Conservation (phyloP, 2,113 vertebrate species). For the Chauna torquata region DNA sequence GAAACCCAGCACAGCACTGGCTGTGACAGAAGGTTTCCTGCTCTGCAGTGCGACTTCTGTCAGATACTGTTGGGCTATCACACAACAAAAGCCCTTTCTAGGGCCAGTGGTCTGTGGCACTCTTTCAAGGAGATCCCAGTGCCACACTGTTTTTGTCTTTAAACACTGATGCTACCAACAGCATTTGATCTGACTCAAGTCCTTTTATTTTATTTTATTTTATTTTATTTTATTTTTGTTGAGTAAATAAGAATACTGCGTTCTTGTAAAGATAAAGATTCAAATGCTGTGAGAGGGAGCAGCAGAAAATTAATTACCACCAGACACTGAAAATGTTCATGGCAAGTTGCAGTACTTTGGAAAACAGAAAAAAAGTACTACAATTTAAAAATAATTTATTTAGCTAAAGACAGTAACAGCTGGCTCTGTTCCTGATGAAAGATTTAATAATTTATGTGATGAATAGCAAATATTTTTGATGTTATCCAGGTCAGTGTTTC, state of each 20-base stretch:
- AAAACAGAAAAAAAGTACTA: not conserved
- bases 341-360: not conserved
- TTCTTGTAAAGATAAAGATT: not conserved
- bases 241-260: not conserved
- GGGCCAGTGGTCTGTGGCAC: not conserved
- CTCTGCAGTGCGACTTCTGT: not conserved
- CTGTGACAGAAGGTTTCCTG: not conserved
- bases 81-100: not conserved
- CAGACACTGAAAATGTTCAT: not conserved
- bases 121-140: not conserved
- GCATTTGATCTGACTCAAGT: not conserved
- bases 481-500: conserved; percentile 24
- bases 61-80: not conserved
- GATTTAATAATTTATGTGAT: conserved; percentile 7
- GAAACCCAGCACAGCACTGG: not conserved
- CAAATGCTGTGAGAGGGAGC: not conserved
- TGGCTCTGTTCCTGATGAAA: conserved; percentile 13
- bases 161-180: not conserved
- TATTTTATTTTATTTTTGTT: too few species aligned
- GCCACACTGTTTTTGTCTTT: not conserved
- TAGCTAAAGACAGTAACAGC: not conserved
- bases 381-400: not conserved
- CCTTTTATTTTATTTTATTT: too few species aligned
- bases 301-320: not conserved
- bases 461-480: conserved; percentile 5